Base-by-base conservation (phyloP, 2,888 invertebrate genomes). In the Tipula confusa region DNA sequence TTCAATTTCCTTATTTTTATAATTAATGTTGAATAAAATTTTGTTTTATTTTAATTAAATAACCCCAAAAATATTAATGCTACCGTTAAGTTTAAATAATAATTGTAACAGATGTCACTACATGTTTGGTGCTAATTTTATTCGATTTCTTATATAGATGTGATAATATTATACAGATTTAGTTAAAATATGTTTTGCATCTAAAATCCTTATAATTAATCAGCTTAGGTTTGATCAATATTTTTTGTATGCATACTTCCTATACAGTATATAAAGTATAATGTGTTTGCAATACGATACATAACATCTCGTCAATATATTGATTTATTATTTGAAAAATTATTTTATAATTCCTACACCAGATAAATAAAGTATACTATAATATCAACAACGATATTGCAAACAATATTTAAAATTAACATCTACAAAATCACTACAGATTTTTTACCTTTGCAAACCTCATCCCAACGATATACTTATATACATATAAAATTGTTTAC, bases 401-500 rank as follows among this genome's bases (percentile, higher is more conserved):
- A 64, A 64, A 24, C 64, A 64, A 64, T 64, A 64, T 64, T 64
- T 64, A 64, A 64, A 64, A 64, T 64, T 64, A 64, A 64, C 64
- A 64, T 64, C 24, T 48, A 48, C 24, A 64, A 64, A 64, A 64
- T 64, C 64, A 64, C 64, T 64, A 64, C 64, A 64, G 9, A 64
- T 64, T 64, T 64, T 64, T 64, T 43, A 15, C 43, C 43, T 64
- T 43, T 64, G 18, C 24, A n/a, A 64, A 64, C 64, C 64, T 64
- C 64, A 64, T 64, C 64, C 24, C 64, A n/a, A n/a, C n/a, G n/a
- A n/a, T 24, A 24, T 64, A 64, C 11, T 24, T 18, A 24, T 24
- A 24, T 64, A 64, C 24, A 64, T 64, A 64, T 31, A 31, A 38
- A 38, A 38, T 4, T 38, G 33, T 38, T 9, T 38, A n/a, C 38